These are phyloP conservation scores for Hyla sarda DNA, from an alignment of 2,113 vertebrate species.

Conservation along the genomic window DNA sequence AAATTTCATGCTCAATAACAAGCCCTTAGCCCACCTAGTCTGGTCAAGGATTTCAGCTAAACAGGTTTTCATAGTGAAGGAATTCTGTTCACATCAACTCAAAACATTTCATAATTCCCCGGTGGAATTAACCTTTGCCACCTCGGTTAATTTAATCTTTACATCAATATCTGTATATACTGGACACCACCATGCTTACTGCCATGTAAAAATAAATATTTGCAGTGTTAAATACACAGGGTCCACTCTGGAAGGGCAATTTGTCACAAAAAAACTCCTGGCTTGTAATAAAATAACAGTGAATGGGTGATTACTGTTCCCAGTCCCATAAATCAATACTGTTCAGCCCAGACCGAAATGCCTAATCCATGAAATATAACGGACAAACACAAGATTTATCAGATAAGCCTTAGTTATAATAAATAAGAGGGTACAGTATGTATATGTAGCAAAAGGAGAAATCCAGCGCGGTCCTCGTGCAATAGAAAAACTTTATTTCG, in stretches of 20 bases:
- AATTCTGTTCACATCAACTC: slow-evolving; percentile 2
- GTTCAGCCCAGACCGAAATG: not conserved
- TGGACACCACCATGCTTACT: slow-evolving; percentile 11
- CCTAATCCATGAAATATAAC: not conserved
- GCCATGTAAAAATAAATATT: slow-evolving; percentile 42
- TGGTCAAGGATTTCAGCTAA: not conserved
- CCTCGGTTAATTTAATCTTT: slow-evolving; percentile 15
- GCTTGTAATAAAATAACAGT: slow-evolving; percentile 17
- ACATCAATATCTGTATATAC: not conserved
- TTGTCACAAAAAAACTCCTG: not conserved
- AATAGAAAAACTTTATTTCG: no score
- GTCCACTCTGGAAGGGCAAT: slow-evolving; percentile 23
- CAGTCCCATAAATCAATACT: not conserved
- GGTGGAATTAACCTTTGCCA: slow-evolving; percentile 4
- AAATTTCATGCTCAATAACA: slow-evolving; percentile 22
- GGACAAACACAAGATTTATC: not conserved
- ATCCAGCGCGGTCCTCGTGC: no score
- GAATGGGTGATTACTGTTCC: not conserved
- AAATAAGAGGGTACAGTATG: not conserved
- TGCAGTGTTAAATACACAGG: slow-evolving; percentile 37
- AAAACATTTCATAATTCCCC: slow-evolving; percentile 8
- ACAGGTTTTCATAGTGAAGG: not conserved
- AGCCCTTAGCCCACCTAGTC: slow-evolving; percentile 47
- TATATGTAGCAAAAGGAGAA: no score
- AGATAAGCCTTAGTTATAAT: not conserved